A percentile compares a stretch with the other conserved stretches of the same genome.
Evolutionary conservation across 1,140 invertebrate genomes (phyloP).

Genomic region (Drosophila arizonae): DNA sequence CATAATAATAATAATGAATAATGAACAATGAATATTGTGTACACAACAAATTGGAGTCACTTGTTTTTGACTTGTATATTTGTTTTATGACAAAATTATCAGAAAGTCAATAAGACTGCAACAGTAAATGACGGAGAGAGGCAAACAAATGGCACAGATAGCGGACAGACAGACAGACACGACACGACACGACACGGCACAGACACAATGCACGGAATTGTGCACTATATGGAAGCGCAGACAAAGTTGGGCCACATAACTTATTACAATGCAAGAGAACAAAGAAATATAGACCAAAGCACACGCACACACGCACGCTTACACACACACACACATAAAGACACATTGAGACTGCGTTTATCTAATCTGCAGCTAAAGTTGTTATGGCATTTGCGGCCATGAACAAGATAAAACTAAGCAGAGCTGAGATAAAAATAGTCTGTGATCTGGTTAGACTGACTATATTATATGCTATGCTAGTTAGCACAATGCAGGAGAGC

Average conservation of each 20-base stretch:
- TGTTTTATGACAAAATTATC: slow-evolving; percentile 57
- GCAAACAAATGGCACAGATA: slow-evolving; percentile 70
- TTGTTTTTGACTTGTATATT: slow-evolving; percentile 16
- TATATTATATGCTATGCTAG: slow-evolving; percentile 1
- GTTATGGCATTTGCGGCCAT: slow-evolving; percentile 31
- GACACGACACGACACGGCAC: not conserved
- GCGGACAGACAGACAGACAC: slow-evolving; percentile 5
- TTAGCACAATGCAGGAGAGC: not conserved
- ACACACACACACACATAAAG: not conserved
- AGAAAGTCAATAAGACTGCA: slow-evolving; percentile 58
- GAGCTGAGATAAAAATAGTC: slow-evolving; percentile 44
- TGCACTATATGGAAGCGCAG: slow-evolving; percentile 11
- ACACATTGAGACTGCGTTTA: slow-evolving; percentile 18
- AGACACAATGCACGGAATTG: slow-evolving; percentile 13
- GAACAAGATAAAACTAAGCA: slow-evolving; percentile 39
- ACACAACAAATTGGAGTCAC: slow-evolving; percentile 6
- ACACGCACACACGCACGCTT: not conserved
- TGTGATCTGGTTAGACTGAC: slow-evolving; percentile 31
- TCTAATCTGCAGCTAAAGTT: slow-evolving; percentile 57
- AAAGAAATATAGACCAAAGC: slow-evolving; percentile 40
- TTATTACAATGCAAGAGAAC: slow-evolving; percentile 20
- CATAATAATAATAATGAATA: too few species aligned
- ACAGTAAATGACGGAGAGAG: slow-evolving; percentile 40
- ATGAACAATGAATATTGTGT: not conserved
- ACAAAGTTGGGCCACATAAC: slow-evolving; percentile 12